Percentiles rank a stretch among this genome's conserved stretches.
Evolutionary conservation across 1,140 invertebrate genomes (phyloP).

Genomic region (Scaptomyza hsui): DNA sequence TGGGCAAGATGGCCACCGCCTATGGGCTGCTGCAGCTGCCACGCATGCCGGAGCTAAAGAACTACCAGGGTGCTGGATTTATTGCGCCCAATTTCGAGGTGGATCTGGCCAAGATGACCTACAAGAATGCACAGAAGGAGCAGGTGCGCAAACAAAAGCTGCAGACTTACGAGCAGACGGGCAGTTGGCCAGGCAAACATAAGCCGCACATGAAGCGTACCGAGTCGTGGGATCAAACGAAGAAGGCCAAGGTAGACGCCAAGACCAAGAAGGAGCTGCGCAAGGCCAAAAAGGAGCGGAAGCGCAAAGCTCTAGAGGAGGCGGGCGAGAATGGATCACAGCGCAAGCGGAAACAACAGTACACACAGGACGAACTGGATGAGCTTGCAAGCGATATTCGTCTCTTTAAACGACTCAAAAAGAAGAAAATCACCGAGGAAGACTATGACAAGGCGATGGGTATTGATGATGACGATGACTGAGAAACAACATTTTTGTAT

Average conservation of each 20-base stretch:
- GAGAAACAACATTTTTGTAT: not conserved
- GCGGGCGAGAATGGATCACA: constrained; percentile 80
- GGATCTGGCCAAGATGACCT: constrained; percentile 91
- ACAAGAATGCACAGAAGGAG: constrained; percentile 93
- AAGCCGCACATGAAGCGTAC: constrained; percentile 87
- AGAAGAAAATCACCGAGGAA: constrained; percentile 89
- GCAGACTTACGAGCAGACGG: constrained; percentile 89
- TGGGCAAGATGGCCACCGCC: constrained; percentile 93
- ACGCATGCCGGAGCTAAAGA: constrained; percentile 97
- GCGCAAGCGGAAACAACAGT: constrained; percentile 85
- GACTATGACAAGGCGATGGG: constrained; percentile 87
- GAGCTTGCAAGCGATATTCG: constrained; percentile 93
- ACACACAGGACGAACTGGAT: constrained; percentile 91
- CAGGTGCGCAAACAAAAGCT: constrained; percentile 89
- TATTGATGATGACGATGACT: constrained; percentile 65
- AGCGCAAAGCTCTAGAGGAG: constrained; percentile 63
- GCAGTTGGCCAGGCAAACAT: constrained; percentile 89
- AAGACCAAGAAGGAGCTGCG: constrained; percentile 87
- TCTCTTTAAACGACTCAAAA: constrained; percentile 95
- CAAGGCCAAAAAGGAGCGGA: constrained; percentile 86
- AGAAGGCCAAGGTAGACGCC: constrained; percentile 89
- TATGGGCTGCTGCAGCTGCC: constrained; percentile 96
- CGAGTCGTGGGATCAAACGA: constrained; percentile 92
- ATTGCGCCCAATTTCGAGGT: constrained; percentile 86
- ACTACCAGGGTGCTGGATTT: constrained; percentile 88